phyloP scores from a whole-genome alignment of 2,113 vertebrate species.

The Tyrannus savana region DNA sequence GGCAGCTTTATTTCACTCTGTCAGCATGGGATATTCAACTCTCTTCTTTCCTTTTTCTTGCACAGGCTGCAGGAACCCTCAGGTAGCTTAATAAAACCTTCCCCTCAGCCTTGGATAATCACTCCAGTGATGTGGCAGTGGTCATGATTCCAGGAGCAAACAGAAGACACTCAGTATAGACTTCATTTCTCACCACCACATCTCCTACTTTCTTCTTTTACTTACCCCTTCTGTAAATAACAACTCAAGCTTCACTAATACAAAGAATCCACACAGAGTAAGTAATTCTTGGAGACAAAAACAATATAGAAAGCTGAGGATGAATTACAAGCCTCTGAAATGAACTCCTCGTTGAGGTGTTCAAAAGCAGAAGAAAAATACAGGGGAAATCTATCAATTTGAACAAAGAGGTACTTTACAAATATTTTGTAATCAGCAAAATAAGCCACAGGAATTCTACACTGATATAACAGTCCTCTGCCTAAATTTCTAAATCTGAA shows the following conservation, averaged over 20 bases:
- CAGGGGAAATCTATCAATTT: neutral
- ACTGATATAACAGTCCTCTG: neutral
- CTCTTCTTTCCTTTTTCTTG: no score
- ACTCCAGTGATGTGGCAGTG: neutral
- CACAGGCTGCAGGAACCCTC: neutral
- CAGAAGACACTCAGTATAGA: neutral
- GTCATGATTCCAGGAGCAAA: neutral
- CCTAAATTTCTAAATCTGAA: neutral
- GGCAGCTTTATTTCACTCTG: neutral
- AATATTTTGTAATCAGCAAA: neutral
- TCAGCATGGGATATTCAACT: neutral
- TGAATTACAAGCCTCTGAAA: neutral
- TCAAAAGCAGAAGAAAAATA: neutral
- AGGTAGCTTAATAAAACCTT: neutral
- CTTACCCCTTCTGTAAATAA: neutral
- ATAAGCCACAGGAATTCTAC: neutral
- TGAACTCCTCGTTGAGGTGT: neutral
- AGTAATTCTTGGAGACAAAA: neutral
- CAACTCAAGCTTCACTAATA: neutral
- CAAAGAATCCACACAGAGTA: neutral
- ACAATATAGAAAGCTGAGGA: neutral
- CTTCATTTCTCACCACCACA: neutral
- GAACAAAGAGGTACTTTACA: neutral
- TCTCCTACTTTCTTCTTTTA: neutral
- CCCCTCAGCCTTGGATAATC: neutral